Evolutionary conservation across 2,113 vertebrate genomes (phyloP), one percentile per base, ranked within the genome.

Genomic region (Oryzias celebensis): DNA sequence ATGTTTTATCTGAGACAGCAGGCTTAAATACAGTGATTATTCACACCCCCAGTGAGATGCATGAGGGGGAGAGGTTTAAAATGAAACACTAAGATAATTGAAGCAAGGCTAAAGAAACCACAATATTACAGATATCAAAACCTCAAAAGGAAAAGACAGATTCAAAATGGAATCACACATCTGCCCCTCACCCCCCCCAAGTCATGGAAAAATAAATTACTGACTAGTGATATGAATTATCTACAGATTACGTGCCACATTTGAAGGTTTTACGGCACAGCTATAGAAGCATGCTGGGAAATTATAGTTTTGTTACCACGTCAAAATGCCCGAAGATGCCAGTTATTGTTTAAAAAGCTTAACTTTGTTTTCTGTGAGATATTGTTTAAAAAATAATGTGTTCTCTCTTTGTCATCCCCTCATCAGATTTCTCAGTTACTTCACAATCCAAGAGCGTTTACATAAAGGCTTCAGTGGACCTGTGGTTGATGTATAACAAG

Each of bases 1-100:
- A 52, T 59, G 20, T 48, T 56, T 62, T 18, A 69, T 24, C 59
- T 18, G 47, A 62, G 17, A 50, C 22, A 72, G 44, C 26, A 55
- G 50, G 51, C 45, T 52, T 7, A 18, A 46, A 44, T 22, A 43
- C 23, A 41, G 18, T 31, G 13, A 14, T 5, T 17, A 42, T 54
- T 51, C 22, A 18, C 24, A 16, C 23, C 7, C 24, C 48, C 54
- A 59, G 4, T 7, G 42, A 48, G 22, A 65, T 15, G 5, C 4
- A 8, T 42, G 54, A 23, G 13, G 43, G 20, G 20, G 31, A 20
- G 17, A 24, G n/a, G 28, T 65, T 41, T 4, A 43, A 43, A 57
- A 48, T 48, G 20, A 18, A 18, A 12, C 36, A 36, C 36, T 36
- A 36, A 36, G 36, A 36, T 36, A 36, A 36, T 36, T 36, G 36